Evolutionary conservation across 2,113 vertebrate species (phyloP).

Genomic region (Hystrix brachyura): DNA sequence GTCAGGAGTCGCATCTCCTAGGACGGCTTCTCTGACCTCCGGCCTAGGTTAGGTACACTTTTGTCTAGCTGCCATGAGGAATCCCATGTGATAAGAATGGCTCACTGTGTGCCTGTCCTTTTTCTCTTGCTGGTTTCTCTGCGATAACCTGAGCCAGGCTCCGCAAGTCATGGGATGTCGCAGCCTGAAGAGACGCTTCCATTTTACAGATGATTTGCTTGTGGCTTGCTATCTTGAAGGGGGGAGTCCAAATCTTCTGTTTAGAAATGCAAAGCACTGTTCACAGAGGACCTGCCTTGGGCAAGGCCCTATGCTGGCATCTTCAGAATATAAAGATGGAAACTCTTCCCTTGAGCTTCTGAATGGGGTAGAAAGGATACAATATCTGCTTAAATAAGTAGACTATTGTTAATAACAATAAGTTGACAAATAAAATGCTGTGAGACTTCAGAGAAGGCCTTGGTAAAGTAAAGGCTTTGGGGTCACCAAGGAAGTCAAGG

Average conservation of each 20-base stretch:
- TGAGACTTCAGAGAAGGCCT: background rate
- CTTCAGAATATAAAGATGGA: background rate
- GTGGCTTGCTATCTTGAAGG: background rate
- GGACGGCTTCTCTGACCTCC: background rate
- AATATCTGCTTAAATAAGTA: background rate
- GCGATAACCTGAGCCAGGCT: background rate
- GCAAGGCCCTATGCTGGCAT: background rate
- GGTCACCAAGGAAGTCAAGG: background rate
- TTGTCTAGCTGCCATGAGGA: background rate
- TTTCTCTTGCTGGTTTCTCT: background rate
- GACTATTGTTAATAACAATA: background rate
- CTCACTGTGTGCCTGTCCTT: background rate
- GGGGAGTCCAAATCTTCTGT: background rate
- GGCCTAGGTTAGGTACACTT: background rate
- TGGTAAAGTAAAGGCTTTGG: background rate
- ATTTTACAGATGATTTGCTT: constrained; percentile 6
- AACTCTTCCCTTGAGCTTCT: background rate
- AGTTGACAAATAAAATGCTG: background rate
- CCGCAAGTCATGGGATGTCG: background rate
- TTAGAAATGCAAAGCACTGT: background rate
- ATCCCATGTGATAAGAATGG: background rate
- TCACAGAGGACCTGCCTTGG: background rate
- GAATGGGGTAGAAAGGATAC: background rate
- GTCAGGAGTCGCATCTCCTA: background rate
- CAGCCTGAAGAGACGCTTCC: background rate